Base-by-base conservation (phyloP, 1,140 invertebrate genomes). In the Trachymyrmex septentrionalis region DNA sequence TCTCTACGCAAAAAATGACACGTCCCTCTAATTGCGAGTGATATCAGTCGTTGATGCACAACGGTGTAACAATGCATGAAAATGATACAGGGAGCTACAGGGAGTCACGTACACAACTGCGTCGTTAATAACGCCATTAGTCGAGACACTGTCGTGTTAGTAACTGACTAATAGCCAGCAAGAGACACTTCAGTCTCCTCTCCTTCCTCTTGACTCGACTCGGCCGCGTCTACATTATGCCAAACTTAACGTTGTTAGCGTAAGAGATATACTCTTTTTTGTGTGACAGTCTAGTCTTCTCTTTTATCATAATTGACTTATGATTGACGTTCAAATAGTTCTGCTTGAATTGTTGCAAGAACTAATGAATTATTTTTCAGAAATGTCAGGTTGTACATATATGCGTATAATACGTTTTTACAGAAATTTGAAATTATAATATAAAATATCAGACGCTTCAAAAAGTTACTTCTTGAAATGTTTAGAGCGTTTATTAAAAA, bases 71-170 rank as follows among this genome's bases (percentile, higher is more conserved):
- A 84, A 73, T 75, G 30, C 12, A 61, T 75, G 80, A 61, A 84
- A 84, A 84, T 19, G 80, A 84, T 84, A 84, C 38, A n/a, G 19
- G n/a, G 19, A 61, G 14, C 67, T 73, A 59, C 12, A 44, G 24
- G 57, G 34, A 14, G 55, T 73, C 78, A 82, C 78, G 30, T 80
- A 64, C 78, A 81, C 53, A 66, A 12, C 50, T 34, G 21, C 34
- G 53, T 48, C 67, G 67, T 82, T 82, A 82, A 82, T 82, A 82
- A 82, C 53, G 67, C 80, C 67, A 84, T 84, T 84, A 84, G 38
- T 12, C 80, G 55, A 34, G 55, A 84, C 69, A 84, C n/a, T 14
- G 55, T 75, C 69, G 24, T 69, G 69, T 84, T 71, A 61, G 24
- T 84, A 63, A 84, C 55, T 75, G 24, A 75, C 55, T 84, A 84